Evolutionary conservation across 2,113 vertebrate genomes (phyloP), one percentile per base, ranked within the genome.

Genomic region (Ceyx margarethae): DNA sequence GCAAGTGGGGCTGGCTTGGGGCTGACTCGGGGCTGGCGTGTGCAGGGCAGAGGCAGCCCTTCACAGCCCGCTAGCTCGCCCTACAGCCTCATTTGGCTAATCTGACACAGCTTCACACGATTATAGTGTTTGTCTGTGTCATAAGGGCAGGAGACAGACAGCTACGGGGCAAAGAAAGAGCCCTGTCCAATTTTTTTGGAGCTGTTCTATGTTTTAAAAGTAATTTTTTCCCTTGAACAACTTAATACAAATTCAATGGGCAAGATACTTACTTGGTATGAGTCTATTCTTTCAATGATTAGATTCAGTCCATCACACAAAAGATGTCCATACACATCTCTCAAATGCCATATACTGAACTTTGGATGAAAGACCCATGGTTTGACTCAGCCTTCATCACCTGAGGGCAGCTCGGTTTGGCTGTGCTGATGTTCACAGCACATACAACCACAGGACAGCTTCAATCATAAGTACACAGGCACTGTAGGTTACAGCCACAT

Each of bases 61-160:
- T 11, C 0, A 0, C 58, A 64, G 45, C 35, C 11, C 6, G 1
- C 51, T 3, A 9, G 2, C 67, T 53, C 6, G 1, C 65, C 11
- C 16, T 29, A 17, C 69, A 78, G 86, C 54, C 72, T 85, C 75
- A 3, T 64, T 37, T 25, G 61, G 73, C 65, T 88, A 20, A 81
- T 72, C 81, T 65, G 80, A 53, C 48, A 75, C 37, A 64, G 77
- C 65, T 82, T 72, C 90, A 82, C 61, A 3, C 5, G 3, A 40
- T 61, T 81, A 33, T 0, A 20, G 60, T 33, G 46, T 46, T 46
- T 31, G 57, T 58, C 81, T 62, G 66, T 89, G 58, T 54, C 78
- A 75, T 45, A 89, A 37, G 57, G 61, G 64, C 93, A 87, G 77
- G 15, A 77, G 15, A 69, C 1, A 77, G 16, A 69, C 2, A 45